These are phyloP conservation scores for Percopsis omiscomaycus DNA, from an alignment of 2,797 vertebrate genomes.

Conservation along the genomic window DNA sequence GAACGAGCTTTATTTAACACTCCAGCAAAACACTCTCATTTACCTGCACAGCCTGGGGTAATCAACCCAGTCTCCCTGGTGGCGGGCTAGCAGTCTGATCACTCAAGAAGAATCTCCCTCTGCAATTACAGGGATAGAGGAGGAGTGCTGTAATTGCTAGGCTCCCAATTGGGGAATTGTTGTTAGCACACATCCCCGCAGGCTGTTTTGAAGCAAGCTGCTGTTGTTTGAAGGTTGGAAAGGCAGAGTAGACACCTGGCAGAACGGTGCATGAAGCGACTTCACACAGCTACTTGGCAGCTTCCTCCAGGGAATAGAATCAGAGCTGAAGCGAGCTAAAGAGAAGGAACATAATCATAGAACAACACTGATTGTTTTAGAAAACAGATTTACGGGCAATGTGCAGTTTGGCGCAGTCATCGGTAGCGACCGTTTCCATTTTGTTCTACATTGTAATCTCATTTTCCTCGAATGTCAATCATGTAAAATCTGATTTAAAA, in stretches of 20 bases:
- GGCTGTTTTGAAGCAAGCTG: conserved; percentile 70
- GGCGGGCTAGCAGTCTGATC: conserved; percentile 61
- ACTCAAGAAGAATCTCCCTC: conserved; percentile 67
- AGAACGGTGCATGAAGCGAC: conserved; percentile 51
- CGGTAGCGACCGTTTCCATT: conserved; percentile 15
- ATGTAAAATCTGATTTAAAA: conserved; percentile 9
- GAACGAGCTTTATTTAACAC: conserved; percentile 67
- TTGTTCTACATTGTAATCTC: not conserved
- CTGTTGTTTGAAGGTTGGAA: conserved; percentile 71
- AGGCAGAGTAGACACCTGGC: conserved; percentile 74
- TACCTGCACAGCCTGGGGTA: conserved; percentile 62
- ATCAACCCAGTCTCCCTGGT: conserved; percentile 65
- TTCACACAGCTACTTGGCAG: conserved; percentile 57
- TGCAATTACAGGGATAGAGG: conserved; percentile 72
- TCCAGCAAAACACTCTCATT: conserved; percentile 55
- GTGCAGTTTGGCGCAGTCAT: conserved; percentile 15
- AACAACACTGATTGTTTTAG: conserved; percentile 37
- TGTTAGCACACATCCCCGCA: conserved; percentile 74
- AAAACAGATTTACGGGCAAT: conserved; percentile 30
- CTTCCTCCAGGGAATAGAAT: conserved; percentile 37
- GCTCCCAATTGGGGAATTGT: conserved; percentile 72
- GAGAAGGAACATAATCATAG: conserved; percentile 39
- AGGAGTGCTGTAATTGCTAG: conserved; percentile 74
- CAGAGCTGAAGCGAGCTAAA: conserved; percentile 34
- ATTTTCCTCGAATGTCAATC: conserved; percentile 30